A percentile compares a stretch with the other conserved stretches of the same genome.
Evolutionary conservation across 2,888 invertebrate species (phyloP).

Genomic region (Phania funesta): DNA sequence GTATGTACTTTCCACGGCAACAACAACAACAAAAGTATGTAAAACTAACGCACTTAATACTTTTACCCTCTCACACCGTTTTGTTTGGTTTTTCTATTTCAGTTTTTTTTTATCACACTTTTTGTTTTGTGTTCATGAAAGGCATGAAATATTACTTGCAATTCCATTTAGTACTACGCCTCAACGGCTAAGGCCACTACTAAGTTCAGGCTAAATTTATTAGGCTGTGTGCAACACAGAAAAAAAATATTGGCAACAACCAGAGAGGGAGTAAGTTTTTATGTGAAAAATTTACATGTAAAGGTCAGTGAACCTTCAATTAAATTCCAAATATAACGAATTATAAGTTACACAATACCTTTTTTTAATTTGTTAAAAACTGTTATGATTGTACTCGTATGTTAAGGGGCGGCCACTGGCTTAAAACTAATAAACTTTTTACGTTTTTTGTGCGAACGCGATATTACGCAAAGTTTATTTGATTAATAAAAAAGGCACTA

Average conservation of each 20-base stretch:
- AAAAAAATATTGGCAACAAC: constrained; percentile 28
- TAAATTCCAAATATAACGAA: constrained; percentile 68
- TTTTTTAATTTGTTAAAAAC: constrained; percentile 11
- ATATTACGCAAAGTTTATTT: too few species aligned
- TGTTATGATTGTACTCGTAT: neutral
- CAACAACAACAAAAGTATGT: constrained; percentile 16
- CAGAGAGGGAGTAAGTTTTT: constrained; percentile 51
- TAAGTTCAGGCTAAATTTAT: constrained; percentile 43
- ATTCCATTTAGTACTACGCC: constrained; percentile 35
- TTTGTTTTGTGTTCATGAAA: constrained; percentile 46
- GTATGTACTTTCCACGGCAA: constrained; percentile 14
- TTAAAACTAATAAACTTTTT: too few species aligned
- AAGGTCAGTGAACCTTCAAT: constrained; percentile 77
- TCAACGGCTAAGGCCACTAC: constrained; percentile 39
- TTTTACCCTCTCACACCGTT: constrained; percentile 33
- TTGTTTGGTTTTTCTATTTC: constrained; percentile 16
- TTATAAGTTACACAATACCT: constrained; percentile 45
- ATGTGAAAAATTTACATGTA: constrained; percentile 60
- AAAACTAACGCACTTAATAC: constrained; percentile 50
- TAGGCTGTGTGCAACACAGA: neutral
- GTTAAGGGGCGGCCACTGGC: too few species aligned
- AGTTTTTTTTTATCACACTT: neutral
- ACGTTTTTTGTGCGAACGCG: too few species aligned
- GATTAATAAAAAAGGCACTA: too few species aligned
- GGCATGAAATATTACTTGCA: constrained; percentile 59